These are phyloP conservation scores for Gallirallus australis DNA, from an alignment of 2,797 vertebrate species.

Conservation along the genomic window DNA sequence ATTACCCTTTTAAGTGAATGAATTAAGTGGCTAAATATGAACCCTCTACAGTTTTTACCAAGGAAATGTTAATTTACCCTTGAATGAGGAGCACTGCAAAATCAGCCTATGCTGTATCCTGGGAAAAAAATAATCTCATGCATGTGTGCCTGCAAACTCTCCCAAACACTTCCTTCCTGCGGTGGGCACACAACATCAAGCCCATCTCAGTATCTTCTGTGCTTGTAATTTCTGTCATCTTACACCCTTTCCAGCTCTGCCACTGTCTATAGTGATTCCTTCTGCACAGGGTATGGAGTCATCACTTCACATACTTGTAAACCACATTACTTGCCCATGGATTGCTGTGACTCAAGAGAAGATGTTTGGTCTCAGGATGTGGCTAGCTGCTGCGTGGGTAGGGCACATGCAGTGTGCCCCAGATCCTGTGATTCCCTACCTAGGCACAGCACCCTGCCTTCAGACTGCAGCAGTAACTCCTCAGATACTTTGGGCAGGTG, in stretches of 20 bases:
- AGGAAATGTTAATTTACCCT: not conserved
- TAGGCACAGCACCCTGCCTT: not conserved
- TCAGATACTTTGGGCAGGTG: not conserved
- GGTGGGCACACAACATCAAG: not conserved
- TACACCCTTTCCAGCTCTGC: not conserved
- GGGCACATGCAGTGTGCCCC: fast-evolving
- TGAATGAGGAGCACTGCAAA: not conserved
- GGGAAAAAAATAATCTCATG: fast-evolving
- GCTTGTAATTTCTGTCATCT: not conserved
- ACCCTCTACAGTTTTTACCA: not conserved
- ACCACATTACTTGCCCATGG: not conserved
- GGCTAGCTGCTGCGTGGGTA: not conserved
- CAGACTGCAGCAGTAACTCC: not conserved
- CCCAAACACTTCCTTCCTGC: not conserved
- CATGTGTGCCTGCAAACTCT: not conserved
- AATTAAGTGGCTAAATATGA: not conserved
- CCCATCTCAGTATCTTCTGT: not conserved
- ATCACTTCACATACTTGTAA: not conserved
- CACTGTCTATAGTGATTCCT: not conserved
- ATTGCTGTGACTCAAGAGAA: not conserved
- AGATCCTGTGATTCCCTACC: not conserved
- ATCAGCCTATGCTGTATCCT: not conserved
- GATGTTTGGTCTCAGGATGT: not conserved
- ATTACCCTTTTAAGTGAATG: slow-evolving; percentile 21
- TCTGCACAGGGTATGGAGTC: not conserved